Evolutionary conservation across 2,888 invertebrate species (phyloP), one percentile per base, ranked within the genome.

Genomic region (Heliconius cydno): DNA sequence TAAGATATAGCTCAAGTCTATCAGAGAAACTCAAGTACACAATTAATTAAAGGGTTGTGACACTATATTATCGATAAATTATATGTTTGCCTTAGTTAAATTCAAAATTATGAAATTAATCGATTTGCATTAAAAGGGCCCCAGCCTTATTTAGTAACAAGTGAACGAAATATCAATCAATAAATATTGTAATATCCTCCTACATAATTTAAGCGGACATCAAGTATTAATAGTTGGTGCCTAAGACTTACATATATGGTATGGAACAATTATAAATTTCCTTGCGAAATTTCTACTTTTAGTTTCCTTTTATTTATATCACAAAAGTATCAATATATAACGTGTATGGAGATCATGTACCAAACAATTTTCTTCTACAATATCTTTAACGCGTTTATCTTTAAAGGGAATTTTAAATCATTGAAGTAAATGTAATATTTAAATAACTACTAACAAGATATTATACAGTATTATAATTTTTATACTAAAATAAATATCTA

Each of bases 151-250:
- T 76, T 73, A 60, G 76, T 22, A 34, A 38, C 60, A 60, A 79
- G 68, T 63, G 68, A 57, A 79, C 74, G 68, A 75, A 79, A 79
- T 75, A 74, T 72, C 41, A 74, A 60, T 52, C 74, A 41, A 68
- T 60, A 46, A 63, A 70, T 65, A 65, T 70, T 75, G 46, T 68
- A 77, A 72, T 73, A 73, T 72, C 66, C 78, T 67, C 67, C 79
- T 63, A 79, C 78, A 78, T 75, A 7, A 68, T 63, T 75, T 66
- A 75, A 38, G n/a, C 12, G 73, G 73, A 57, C 34, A 38, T 15
- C 5, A 60, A 57, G 3, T n/a, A 73, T 60, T 73, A 34, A 10
- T 60, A 52, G 52, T 52, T n/a, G 34, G n/a, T 57, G n/a, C 19
- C 6, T 60, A 73, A 34, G 34, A 57, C 72, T n/a, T 73, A 34